Conservation (phyloP, 1,140 invertebrate species). For the Scaptomyza montana region DNA sequence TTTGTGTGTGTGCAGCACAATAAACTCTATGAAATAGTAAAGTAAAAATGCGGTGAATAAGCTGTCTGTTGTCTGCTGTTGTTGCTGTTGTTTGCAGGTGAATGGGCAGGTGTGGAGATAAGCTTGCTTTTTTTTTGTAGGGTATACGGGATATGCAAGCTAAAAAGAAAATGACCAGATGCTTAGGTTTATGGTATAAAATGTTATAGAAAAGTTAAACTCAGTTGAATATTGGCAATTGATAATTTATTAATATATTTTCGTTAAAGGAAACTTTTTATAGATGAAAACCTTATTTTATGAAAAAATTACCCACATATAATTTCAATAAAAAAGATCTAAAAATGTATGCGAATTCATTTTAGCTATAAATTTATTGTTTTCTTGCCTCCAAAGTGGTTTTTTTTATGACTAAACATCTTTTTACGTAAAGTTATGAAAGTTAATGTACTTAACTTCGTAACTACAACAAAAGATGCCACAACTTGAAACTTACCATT, state of each 20-base stretch:
- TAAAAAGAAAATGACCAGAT: background rate
- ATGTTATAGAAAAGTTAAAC: no score
- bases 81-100: constrained; percentile 19
- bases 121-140: background rate
- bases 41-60: constrained; percentile 55
- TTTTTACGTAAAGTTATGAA: constrained; percentile 1
- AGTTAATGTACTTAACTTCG: constrained; percentile 8
- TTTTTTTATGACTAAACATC: background rate
- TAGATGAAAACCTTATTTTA: no score
- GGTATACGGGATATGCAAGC: constrained; percentile 18
- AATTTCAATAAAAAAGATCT: no score
- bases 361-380: no score
- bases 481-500: constrained; percentile 2
- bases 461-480: constrained; percentile 17
- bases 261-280: no score
- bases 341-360: no score
- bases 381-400: no score
- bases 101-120: constrained; percentile 40
- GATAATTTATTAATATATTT: no score
- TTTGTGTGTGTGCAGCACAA: constrained; percentile 16
- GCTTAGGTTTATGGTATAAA: background rate
- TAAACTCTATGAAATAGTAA: constrained; percentile 45
- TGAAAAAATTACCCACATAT: no score
- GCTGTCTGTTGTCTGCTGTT: constrained; percentile 36
- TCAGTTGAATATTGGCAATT: no score